These are phyloP conservation scores for Leptoclinus maculatus DNA, from an alignment of 2,797 vertebrate genomes.

Conservation along the genomic window DNA sequence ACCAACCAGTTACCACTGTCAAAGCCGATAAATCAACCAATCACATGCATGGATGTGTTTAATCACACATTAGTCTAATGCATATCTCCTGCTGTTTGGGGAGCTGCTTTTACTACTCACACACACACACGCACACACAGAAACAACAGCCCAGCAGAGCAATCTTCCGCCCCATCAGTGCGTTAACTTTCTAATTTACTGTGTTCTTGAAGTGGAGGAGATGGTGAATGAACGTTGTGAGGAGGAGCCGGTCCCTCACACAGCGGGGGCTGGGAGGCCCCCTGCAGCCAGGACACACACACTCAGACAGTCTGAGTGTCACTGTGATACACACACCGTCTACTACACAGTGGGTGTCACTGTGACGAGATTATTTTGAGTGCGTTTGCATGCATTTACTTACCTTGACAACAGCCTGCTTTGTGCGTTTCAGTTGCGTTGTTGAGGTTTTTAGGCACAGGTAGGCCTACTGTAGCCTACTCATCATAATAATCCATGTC, in stretches of 20 bases:
- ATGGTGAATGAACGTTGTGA: conserved; percentile 37
- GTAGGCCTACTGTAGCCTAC: not conserved
- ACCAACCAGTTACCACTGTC: conserved; percentile 55
- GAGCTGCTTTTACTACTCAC: conserved; percentile 54
- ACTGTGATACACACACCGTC: not conserved
- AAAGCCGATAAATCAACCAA: conserved; percentile 72
- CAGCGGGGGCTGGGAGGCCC: conserved; percentile 43
- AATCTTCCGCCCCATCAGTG: conserved; percentile 73
- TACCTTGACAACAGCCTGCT: not conserved
- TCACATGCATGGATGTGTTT: conserved; percentile 78
- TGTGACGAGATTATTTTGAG: not conserved
- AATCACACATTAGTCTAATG: conserved; percentile 77
- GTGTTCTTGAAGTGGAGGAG: conserved; percentile 53
- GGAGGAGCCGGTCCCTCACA: conserved; percentile 24
- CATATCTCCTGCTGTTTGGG: conserved; percentile 69
- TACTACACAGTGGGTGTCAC: not conserved
- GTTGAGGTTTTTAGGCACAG: not conserved
- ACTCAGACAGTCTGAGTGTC: conserved; percentile 29
- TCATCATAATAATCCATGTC: not conserved
- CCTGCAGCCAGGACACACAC: conserved; percentile 42
- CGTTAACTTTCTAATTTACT: conserved; percentile 71
- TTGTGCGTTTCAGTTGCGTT: not conserved
- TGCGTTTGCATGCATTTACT: not conserved
- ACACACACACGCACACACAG: conserved; percentile 37
- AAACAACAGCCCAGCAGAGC: conserved; percentile 43